A percentile compares a stretch with the other conserved stretches of the same genome.
Conservation (phyloP, 2,797 vertebrate species). For the Melanotaenia boesemani region DNA sequence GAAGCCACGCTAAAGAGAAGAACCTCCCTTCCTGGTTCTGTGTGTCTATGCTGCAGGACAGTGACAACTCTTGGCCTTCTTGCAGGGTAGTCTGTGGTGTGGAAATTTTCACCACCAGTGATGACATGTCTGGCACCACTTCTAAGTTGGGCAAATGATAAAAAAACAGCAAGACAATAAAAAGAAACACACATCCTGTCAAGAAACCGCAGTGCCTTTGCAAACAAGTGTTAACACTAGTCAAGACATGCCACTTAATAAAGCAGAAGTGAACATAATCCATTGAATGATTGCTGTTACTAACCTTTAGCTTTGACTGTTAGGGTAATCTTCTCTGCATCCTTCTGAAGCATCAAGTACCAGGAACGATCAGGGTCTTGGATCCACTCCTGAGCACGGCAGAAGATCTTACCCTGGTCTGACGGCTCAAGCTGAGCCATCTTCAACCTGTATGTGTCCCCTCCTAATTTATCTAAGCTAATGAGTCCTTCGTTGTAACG, state of each 20-base stretch:
- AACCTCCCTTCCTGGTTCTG: constrained; percentile 59
- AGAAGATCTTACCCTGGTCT: constrained; percentile 81
- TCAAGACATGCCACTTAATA: background rate
- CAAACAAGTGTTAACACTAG: background rate
- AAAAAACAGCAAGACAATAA: constrained; percentile 4
- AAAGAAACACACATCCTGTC: constrained; percentile 34
- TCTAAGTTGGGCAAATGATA: constrained; percentile 38
- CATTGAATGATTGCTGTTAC: constrained; percentile 19
- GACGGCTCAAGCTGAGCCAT: constrained; percentile 71
- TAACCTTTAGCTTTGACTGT: constrained; percentile 82
- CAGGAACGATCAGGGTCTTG: constrained; percentile 84
- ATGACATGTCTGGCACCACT: constrained; percentile 45
- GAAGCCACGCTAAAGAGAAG: constrained; percentile 84
- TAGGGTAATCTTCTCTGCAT: constrained; percentile 58
- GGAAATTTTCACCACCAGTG: constrained; percentile 73
- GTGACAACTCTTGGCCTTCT: constrained; percentile 80
- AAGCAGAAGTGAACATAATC: background rate
- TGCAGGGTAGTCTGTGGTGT: constrained; percentile 45
- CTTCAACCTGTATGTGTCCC: constrained; percentile 74
- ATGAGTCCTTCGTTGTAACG: constrained; percentile 73
- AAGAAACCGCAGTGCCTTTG: background rate
- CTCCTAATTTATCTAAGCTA: constrained; percentile 79
- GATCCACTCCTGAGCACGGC: constrained; percentile 82
- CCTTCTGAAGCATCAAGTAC: constrained; percentile 81
- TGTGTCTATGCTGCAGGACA: constrained; percentile 77